phyloP scores from a whole-genome alignment of 2,888 invertebrate species.

The Chrysolina oricalcia region DNA sequence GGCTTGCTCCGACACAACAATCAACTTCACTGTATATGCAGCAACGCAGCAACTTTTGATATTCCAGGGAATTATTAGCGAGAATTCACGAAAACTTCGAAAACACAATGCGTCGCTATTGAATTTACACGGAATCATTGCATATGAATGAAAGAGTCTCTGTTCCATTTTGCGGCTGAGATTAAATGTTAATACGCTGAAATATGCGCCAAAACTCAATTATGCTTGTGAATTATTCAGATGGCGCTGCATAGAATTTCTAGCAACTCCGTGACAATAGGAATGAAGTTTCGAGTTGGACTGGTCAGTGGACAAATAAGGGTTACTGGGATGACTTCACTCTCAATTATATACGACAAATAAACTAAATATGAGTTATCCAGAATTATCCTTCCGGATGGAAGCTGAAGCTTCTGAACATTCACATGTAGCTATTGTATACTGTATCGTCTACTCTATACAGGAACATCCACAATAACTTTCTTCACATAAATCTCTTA shows the following conservation, averaged over 20 bases:
- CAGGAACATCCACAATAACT: too few relatives aligned
- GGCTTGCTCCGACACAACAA: too few relatives aligned
- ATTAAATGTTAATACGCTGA: neutral
- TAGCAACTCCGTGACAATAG: neutral
- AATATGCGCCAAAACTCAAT: slow-evolving; percentile 5
- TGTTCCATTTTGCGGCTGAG: neutral
- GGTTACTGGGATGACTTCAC: too few relatives aligned
- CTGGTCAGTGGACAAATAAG: neutral
- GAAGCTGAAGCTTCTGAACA: too few relatives aligned
- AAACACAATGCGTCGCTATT: neutral
- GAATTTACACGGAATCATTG: slow-evolving; percentile 15
- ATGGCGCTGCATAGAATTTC: neutral
- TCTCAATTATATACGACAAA: too few relatives aligned
- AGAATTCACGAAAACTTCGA: neutral
- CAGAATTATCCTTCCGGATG: too few relatives aligned
- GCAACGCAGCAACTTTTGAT: too few relatives aligned
- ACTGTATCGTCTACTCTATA: too few relatives aligned
- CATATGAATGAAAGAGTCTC: slow-evolving; percentile 4
- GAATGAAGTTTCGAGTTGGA: neutral
- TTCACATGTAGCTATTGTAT: too few relatives aligned
- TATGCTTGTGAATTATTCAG: slow-evolving; percentile 3
- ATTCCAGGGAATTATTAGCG: neutral
- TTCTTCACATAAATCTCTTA: too few relatives aligned
- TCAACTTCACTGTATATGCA: too few relatives aligned
- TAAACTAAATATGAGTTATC: too few relatives aligned